Evolutionary conservation across 2,113 vertebrate genomes (phyloP).

Genomic region (Crotalus tigris): DNA sequence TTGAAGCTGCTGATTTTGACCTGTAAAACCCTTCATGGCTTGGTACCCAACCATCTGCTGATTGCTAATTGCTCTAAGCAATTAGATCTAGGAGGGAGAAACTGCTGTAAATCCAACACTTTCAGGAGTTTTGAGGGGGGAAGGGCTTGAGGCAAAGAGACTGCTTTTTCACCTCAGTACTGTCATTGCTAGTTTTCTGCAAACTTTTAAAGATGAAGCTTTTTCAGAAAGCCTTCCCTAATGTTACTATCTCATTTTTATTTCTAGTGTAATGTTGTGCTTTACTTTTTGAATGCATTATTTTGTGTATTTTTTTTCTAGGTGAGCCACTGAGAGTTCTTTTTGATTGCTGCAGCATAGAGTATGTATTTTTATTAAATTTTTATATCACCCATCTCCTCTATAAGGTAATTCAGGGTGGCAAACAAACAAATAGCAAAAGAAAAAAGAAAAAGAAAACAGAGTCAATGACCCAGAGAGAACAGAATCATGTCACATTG

Average conservation of each 20-base stretch:
- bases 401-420: too few species aligned
- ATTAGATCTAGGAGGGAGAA: not conserved
- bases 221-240: too few species aligned
- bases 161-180: not conserved
- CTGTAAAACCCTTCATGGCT: too few species aligned
- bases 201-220: not conserved
- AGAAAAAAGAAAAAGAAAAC: not conserved
- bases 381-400: too few species aligned
- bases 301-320: not conserved
- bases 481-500: not conserved
- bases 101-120: too few species aligned
- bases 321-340: not conserved
- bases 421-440: not conserved
- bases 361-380: not conserved
- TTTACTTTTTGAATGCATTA: too few species aligned
- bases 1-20: not conserved
- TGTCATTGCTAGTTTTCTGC: not conserved
- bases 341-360: not conserved
- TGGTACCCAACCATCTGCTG: not conserved
- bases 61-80: not conserved
- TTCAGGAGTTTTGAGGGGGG: too few species aligned
- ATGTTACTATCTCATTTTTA: too few species aligned
- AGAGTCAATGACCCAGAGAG: not conserved
- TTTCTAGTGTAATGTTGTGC: too few species aligned
- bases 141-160: not conserved